A percentile compares a stretch with the other conserved stretches of the same genome.
Conservation (phyloP, 1,140 invertebrate genomes). For the Leptopilina boulardi region DNA sequence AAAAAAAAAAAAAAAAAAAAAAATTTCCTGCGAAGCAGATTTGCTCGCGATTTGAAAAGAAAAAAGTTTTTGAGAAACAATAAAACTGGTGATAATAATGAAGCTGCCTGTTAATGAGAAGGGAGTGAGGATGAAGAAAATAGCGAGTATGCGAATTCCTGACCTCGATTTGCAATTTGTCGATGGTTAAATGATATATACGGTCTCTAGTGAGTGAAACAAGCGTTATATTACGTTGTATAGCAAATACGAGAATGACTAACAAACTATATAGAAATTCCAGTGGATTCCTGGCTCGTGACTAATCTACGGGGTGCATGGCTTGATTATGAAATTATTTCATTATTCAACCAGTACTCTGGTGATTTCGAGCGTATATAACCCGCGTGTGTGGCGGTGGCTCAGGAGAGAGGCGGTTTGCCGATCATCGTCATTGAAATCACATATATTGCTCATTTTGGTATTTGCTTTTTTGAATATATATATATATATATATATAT, state of each 20-base stretch:
- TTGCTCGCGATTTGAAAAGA: not conserved
- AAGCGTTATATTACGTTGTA: not conserved
- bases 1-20: not conserved
- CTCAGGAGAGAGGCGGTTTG: not conserved
- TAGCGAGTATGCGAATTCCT: constrained; percentile 18
- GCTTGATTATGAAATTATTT: constrained; percentile 42
- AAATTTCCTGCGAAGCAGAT: not conserved
- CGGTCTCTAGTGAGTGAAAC: not conserved
- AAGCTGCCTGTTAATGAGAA: constrained; percentile 15
- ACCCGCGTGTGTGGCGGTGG: too few relatives aligned
- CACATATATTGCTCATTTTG: constrained; percentile 3
- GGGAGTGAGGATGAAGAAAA: constrained; percentile 17
- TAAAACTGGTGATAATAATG: not conserved
- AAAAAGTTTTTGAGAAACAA: not conserved
- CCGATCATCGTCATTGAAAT: constrained; percentile 20
- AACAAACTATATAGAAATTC: constrained; percentile 47
- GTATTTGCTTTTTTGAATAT: not conserved
- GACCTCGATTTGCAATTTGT: constrained; percentile 24
- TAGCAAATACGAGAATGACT: not conserved
- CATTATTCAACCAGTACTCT: constrained; percentile 31
- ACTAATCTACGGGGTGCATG: constrained; percentile 51
- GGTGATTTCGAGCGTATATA: constrained; percentile 17
- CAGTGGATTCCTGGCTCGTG: constrained; percentile 48
- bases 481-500: too few relatives aligned
- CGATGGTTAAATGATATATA: not conserved